These are phyloP conservation scores for Araneus ventricosus DNA, from an alignment of 1,140 invertebrate genomes.

Conservation along the genomic window DNA sequence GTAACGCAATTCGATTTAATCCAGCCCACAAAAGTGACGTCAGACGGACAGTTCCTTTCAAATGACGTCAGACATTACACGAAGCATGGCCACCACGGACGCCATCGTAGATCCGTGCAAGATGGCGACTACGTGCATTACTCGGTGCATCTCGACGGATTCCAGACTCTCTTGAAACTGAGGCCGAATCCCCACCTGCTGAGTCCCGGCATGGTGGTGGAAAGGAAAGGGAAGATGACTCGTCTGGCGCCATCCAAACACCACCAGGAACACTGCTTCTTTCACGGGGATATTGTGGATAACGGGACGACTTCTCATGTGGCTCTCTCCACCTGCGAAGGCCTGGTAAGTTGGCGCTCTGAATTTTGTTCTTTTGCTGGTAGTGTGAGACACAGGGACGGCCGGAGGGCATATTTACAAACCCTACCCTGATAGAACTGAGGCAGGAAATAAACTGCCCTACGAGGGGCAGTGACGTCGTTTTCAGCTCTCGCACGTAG, in stretches of 20 bases:
- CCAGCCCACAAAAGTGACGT: slow-evolving; percentile 48
- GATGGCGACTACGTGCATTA: slow-evolving; percentile 35
- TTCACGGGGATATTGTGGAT: slow-evolving; percentile 85
- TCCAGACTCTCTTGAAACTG: neutral
- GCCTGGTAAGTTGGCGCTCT: slow-evolving; percentile 86
- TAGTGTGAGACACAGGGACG: too few species aligned
- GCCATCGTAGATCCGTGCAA: neutral
- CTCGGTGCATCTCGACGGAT: slow-evolving; percentile 9
- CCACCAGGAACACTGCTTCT: slow-evolving; percentile 85
- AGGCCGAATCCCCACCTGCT: slow-evolving; percentile 84
- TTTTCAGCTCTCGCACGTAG: too few species aligned
- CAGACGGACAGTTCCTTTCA: slow-evolving; percentile 27
- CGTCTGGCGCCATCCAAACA: slow-evolving; percentile 82
- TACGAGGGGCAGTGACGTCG: too few species aligned
- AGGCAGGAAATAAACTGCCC: too few species aligned
- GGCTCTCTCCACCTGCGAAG: slow-evolving; percentile 89
- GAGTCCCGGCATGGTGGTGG: slow-evolving; percentile 86
- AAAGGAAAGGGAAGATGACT: slow-evolving; percentile 80
- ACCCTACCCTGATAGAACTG: too few species aligned
- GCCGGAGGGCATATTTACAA: too few species aligned
- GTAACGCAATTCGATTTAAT: slow-evolving; percentile 30
- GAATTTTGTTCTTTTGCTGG: too few species aligned
- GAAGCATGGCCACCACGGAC: neutral
- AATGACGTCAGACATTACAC: slow-evolving; percentile 43
- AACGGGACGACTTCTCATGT: slow-evolving; percentile 85